phyloP scores from a whole-genome alignment of 2,113 vertebrate genomes.

The Arothron firmamentum region DNA sequence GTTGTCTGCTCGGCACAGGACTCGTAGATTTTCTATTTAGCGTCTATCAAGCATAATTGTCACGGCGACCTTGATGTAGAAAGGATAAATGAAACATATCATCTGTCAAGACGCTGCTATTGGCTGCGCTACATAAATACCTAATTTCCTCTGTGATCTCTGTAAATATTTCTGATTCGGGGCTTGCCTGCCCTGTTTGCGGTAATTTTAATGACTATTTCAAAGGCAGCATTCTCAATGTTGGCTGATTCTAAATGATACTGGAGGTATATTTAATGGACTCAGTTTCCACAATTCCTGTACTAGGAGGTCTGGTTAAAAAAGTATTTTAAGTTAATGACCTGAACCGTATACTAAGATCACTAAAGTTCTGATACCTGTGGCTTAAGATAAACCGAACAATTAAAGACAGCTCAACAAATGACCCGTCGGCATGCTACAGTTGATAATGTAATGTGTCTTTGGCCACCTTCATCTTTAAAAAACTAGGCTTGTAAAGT shows the following conservation, averaged over 20 bases:
- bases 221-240: slow-evolving; percentile 9
- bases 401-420: no score
- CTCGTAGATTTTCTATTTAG: slow-evolving; percentile 50
- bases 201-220: slow-evolving; percentile 16
- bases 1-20: slow-evolving; percentile 55
- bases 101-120: slow-evolving; percentile 59
- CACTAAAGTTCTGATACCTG: no score
- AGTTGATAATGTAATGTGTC: no score
- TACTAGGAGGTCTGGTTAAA: no score
- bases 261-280: slow-evolving; percentile 16
- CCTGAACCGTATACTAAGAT: no score
- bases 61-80: slow-evolving; percentile 67
- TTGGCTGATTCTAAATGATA: background rate
- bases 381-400: no score
- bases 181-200: slow-evolving; percentile 29
- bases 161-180: slow-evolving; percentile 57
- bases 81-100: slow-evolving; percentile 68
- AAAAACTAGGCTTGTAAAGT: no score
- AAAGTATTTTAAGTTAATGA: no score
- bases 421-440: no score
- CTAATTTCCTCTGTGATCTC: slow-evolving; percentile 60
- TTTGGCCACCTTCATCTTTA: no score
- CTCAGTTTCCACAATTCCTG: no score
- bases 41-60: slow-evolving; percentile 54
- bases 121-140: slow-evolving; percentile 57